Percentiles rank a stretch among this genome's conserved stretches.
Conservation (phyloP, 2,888 invertebrate species). For the Cantharis nigra region DNA sequence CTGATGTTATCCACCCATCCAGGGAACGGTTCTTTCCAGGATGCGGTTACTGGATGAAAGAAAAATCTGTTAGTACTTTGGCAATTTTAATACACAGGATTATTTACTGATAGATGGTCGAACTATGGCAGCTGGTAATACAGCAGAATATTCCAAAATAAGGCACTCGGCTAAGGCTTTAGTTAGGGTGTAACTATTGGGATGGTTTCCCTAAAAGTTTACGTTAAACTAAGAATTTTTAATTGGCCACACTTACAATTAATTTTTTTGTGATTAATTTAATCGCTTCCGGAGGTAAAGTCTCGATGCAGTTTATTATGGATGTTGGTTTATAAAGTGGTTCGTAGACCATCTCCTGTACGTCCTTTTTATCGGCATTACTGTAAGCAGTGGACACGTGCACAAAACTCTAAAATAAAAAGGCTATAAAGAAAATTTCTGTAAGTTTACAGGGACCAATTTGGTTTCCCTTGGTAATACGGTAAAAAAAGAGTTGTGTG, state of each 20-base stretch:
- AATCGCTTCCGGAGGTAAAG: conserved; percentile 65
- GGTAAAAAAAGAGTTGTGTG: too few species aligned
- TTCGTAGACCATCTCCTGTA: conserved; percentile 85
- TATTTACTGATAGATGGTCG: conserved; percentile 84
- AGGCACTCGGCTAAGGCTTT: conserved; percentile 92
- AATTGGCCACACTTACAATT: conserved; percentile 54
- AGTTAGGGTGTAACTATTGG: conserved; percentile 95
- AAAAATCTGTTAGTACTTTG: neutral
- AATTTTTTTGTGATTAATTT: conserved; percentile 62
- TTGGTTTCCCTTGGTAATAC: neutral
- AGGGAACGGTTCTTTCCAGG: conserved; percentile 77
- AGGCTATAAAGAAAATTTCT: neutral
- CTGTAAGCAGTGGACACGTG: conserved; percentile 97
- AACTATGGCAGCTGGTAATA: conserved; percentile 86
- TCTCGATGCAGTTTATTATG: conserved; percentile 65
- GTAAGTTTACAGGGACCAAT: neutral
- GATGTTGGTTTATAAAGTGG: conserved; percentile 66
- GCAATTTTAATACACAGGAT: neutral
- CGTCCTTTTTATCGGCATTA: conserved; percentile 82
- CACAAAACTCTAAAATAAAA: conserved; percentile 67
- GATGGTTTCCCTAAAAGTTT: conserved; percentile 68
- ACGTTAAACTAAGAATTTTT: neutral
- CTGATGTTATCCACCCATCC: conserved; percentile 95
- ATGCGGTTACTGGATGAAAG: conserved; percentile 64
- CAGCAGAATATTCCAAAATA: conserved; percentile 69